Percentiles rank a stretch among this genome's conserved stretches.
These are phyloP conservation scores for Myopa testacea DNA, from an alignment of 2,888 invertebrate species.

Conservation along the genomic window DNA sequence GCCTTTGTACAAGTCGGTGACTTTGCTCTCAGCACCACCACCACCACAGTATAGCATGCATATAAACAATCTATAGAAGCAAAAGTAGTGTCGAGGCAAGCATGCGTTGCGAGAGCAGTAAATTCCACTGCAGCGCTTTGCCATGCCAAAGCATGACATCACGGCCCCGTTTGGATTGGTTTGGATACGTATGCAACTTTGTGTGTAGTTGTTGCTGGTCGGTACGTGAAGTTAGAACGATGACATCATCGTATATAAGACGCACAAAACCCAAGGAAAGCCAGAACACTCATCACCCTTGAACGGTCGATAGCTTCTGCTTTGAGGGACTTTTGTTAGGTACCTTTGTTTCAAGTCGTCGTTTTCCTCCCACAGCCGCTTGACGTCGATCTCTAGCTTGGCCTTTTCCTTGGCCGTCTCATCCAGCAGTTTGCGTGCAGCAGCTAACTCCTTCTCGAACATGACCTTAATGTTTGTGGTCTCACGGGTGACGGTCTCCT, in stretches of 20 bases:
- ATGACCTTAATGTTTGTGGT: conserved; percentile 89
- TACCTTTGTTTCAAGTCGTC: conserved; percentile 84
- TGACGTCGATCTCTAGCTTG: conserved; percentile 91
- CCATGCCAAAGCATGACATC: not conserved
- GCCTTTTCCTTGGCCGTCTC: conserved; percentile 94
- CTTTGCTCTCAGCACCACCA: too few species aligned
- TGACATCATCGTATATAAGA: not conserved
- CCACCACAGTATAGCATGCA: too few species aligned
- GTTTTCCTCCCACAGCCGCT: conserved; percentile 87
- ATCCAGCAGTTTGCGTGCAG: conserved; percentile 91
- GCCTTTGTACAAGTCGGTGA: too few species aligned
- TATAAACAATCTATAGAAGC: too few species aligned
- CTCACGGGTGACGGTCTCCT: conserved; percentile 90
- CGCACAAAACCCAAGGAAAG: not conserved
- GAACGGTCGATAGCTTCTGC: not conserved
- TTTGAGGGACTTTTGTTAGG: conserved; percentile 1
- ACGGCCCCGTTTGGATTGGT: not conserved
- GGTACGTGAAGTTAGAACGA: not conserved
- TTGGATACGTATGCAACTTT: too few species aligned
- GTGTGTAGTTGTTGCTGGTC: too few species aligned
- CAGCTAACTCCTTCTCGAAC: conserved; percentile 92
- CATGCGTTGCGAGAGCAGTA: not conserved
- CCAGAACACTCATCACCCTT: not conserved
- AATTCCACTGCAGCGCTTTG: not conserved
- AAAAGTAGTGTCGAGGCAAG: too few species aligned